Conservation (phyloP, 2,113 vertebrate species). For the Panthera tigris region DNA sequence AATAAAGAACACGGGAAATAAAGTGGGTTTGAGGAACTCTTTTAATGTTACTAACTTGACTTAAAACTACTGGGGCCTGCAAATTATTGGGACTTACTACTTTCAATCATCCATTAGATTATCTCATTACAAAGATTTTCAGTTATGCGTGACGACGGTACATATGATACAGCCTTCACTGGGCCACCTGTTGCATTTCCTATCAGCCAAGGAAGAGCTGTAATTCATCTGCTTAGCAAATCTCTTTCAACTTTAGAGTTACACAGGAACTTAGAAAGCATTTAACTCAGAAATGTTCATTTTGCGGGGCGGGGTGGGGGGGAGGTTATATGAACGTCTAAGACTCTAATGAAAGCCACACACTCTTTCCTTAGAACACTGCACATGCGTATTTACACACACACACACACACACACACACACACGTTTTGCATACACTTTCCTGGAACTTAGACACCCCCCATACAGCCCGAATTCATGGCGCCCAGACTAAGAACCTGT, state of each 20-base stretch:
- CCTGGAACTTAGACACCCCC: background rate
- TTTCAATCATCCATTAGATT: slow-evolving; percentile 21
- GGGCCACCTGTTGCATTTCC: slow-evolving; percentile 6
- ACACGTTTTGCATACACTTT: background rate
- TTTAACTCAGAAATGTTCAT: background rate
- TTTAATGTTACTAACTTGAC: background rate
- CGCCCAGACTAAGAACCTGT: background rate
- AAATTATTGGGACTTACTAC: background rate
- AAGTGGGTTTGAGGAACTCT: slow-evolving; percentile 10
- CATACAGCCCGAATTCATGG: background rate
- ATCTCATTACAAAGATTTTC: slow-evolving; percentile 30
- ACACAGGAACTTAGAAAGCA: background rate
- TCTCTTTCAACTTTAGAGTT: background rate
- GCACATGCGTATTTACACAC: background rate
- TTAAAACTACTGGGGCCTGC: background rate
- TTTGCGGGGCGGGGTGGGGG: background rate
- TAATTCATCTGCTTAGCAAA: background rate
- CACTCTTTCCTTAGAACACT: background rate
- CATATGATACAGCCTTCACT: background rate
- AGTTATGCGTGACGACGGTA: background rate
- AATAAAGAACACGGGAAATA: slow-evolving; percentile 33
- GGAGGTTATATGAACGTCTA: background rate
- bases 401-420: background rate
- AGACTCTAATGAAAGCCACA: background rate
- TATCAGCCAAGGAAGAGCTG: background rate